Evolutionary conservation across 2,797 vertebrate genomes (phyloP).

Genomic region (Miichthys miiuy): DNA sequence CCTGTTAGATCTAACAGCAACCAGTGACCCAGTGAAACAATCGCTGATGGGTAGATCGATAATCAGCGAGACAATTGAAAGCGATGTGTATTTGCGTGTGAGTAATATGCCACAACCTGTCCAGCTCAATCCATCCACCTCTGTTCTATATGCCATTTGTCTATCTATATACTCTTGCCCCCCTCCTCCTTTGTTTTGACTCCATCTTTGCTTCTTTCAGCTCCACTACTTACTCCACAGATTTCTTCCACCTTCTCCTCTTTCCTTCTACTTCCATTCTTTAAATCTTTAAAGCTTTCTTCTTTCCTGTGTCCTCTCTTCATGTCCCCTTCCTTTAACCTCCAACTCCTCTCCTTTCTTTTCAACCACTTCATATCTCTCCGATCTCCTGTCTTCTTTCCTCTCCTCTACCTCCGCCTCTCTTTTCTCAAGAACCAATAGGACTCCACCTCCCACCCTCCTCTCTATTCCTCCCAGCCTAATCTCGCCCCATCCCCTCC

Average conservation of each 20-base stretch:
- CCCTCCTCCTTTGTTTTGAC: neutral
- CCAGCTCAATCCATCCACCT: neutral
- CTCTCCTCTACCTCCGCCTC: neutral
- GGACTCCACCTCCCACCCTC: neutral
- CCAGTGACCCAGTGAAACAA: constrained; percentile 46
- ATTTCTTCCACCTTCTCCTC: neutral
- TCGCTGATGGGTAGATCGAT: constrained; percentile 46
- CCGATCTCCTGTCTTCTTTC: neutral
- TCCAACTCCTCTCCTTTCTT: neutral
- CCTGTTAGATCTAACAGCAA: constrained; percentile 38
- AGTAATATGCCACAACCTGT: constrained; percentile 7
- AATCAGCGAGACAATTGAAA: constrained; percentile 21
- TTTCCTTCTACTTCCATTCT: neutral
- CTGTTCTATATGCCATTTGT: neutral
- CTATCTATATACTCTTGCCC: neutral
- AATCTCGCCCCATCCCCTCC: neutral
- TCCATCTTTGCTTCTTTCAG: neutral
- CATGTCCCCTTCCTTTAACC: neutral
- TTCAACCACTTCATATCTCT: neutral
- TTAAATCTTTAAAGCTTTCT: neutral
- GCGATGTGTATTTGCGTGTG: neutral
- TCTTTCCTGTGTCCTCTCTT: neutral
- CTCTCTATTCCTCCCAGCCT: neutral
- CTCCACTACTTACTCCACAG: neutral
- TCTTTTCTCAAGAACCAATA: neutral